Conservation (phyloP, 2,113 vertebrate genomes). For the Acanthochromis polyacanthus region DNA sequence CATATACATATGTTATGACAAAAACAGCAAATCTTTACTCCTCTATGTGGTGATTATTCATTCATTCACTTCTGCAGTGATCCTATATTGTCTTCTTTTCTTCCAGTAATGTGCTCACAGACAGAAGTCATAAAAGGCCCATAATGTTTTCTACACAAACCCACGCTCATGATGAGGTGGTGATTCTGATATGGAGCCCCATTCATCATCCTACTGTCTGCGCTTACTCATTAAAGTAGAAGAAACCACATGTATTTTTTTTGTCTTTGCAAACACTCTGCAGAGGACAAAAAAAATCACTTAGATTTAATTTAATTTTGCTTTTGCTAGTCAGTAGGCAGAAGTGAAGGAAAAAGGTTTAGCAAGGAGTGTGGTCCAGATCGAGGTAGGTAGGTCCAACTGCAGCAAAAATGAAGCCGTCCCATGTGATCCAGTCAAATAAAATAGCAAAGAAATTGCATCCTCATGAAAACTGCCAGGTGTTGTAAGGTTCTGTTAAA, state of each 20-base stretch:
- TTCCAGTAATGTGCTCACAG: background rate
- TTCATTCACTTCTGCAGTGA: background rate
- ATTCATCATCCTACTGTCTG: slow-evolving; percentile 42
- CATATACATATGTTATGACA: background rate
- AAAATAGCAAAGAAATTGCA: slow-evolving; percentile 9
- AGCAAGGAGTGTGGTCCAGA: background rate
- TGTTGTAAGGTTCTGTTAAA: slow-evolving; percentile 10
- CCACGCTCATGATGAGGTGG: slow-evolving; percentile 24
- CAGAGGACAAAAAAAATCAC: slow-evolving; percentile 7
- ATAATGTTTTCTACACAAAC: slow-evolving; percentile 35
- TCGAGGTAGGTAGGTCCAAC: background rate
- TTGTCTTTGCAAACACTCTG: background rate
- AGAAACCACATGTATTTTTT: slow-evolving; percentile 2
- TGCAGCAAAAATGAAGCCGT: slow-evolving; percentile 14
- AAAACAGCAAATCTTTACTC: background rate
- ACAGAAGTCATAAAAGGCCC: slow-evolving; percentile 22
- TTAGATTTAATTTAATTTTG: slow-evolving; percentile 45
- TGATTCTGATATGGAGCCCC: slow-evolving; percentile 27
- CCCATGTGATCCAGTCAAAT: background rate
- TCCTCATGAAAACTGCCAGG: slow-evolving; percentile 4
- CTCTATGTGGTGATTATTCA: background rate
- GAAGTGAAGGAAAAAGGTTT: slow-evolving; percentile 10
- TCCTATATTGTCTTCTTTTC: background rate
- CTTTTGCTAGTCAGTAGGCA: slow-evolving; percentile 1
- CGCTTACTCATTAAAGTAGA: slow-evolving; percentile 40